phyloP scores from a whole-genome alignment of 2,797 vertebrate genomes.

The Borostomias antarcticus region DNA sequence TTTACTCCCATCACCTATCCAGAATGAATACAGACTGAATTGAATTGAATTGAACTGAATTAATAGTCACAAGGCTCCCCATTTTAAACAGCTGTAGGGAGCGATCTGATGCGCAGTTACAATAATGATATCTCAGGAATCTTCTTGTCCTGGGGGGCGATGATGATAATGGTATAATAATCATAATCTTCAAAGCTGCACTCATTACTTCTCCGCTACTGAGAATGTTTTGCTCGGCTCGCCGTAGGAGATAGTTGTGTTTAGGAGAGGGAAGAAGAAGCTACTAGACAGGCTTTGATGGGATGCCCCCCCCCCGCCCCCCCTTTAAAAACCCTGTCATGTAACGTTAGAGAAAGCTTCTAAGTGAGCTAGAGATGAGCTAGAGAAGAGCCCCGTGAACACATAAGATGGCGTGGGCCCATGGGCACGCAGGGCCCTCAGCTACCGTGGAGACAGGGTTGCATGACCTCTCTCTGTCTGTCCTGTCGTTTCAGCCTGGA shows the following conservation, averaged over 20 bases:
- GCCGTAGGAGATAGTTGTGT: conserved; percentile 22
- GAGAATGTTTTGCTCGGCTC: conserved; percentile 26
- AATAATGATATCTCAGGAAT: conserved; percentile 31
- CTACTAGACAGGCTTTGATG: conserved; percentile 30
- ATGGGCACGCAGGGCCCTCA: background rate
- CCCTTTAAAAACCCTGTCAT: conserved; percentile 47
- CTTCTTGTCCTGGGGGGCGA: conserved; percentile 27
- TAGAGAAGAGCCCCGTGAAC: conserved; percentile 52
- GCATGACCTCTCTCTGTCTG: conserved; percentile 52
- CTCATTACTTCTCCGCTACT: conserved; percentile 31
- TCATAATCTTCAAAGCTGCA: conserved; percentile 50
- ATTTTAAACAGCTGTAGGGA: conserved; percentile 30
- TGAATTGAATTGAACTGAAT: too few species aligned
- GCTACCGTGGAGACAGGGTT: conserved; percentile 28
- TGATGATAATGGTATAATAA: conserved; percentile 41
- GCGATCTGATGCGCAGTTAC: conserved; percentile 36
- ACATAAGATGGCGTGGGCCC: conserved; percentile 47
- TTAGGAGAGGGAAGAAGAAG: conserved; percentile 17
- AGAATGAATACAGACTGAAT: too few species aligned
- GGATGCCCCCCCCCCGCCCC: conserved; percentile 23
- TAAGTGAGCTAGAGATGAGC: conserved; percentile 64
- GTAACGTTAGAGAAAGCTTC: conserved; percentile 60
- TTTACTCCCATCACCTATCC: too few species aligned
- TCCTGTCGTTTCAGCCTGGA: conserved; percentile 58
- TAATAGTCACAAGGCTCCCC: too few species aligned